Base-by-base conservation (phyloP, 2,113 vertebrate species). In the Eptesicus fuscus region DNA sequence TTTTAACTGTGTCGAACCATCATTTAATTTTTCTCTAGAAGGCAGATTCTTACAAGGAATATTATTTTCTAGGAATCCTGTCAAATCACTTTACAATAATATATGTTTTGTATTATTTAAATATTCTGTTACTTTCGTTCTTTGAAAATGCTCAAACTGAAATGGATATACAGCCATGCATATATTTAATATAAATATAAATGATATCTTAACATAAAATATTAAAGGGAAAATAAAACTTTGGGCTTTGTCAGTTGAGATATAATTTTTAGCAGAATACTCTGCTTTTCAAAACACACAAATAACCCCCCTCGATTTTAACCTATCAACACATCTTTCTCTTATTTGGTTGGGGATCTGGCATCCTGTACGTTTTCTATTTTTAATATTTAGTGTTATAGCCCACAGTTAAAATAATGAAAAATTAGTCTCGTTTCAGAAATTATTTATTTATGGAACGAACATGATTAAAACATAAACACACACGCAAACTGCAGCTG, bases 401-500 rank as follows among this genome's bases (percentile, higher is more conserved):
- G 97, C 97, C 97, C 96, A 98, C 96, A 95, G 98, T 98, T 98
- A 98, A 98, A 98, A 98, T 98, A 97, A 97, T 98, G 98, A 98
- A 98, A 98, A 98, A 98, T 98, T 98, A 98, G 97, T 98, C 98
- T 98, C 96, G 97, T 98, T 98, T 98, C 97, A 98, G 98, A 98
- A 98, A 98, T 98, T 98, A 98, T 98, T 98, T 98, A 98, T 98
- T 98, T 98, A 98, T 98, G 97, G 97, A 98, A 98, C 97, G 97
- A 98, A 98, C 97, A 98, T 98, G 98, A 98, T 98, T 98, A 98
- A 98, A 98, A 98, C 97, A 98, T 97, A 98, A 98, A 98, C 98
- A 98, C 97, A 97, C 95, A 90, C 95, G 96, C 97, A 98, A 98
- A 98, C 97, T 98, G 98, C 98, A 98, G 98, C 98, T 98, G 98